Conservation (phyloP, 2,113 vertebrate species). For the Nymphicus hollandicus region DNA sequence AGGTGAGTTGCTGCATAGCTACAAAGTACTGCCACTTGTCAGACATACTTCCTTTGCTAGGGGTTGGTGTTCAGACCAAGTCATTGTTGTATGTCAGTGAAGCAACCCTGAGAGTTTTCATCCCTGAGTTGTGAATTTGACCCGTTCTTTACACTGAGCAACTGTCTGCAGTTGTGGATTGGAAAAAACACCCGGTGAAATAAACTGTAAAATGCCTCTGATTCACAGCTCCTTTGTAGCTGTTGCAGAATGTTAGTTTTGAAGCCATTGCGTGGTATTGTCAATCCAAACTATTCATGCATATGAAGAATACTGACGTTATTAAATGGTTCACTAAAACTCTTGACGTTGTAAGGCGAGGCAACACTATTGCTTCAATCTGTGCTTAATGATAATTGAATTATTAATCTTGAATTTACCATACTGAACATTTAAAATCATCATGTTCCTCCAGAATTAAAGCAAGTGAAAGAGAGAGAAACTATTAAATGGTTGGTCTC, state of each 20-base stretch:
- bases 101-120: not conserved
- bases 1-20: not conserved
- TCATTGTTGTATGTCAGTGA: not conserved
- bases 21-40: not conserved
- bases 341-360: constrained; percentile 19
- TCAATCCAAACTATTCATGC: not conserved
- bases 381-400: constrained; percentile 70
- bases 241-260: constrained; percentile 33
- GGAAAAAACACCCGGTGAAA: not conserved
- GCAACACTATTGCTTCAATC: constrained; percentile 58
- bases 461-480: constrained; percentile 48
- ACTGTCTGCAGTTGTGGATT: not conserved
- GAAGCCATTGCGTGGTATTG: constrained; percentile 11
- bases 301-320: constrained; percentile 33
- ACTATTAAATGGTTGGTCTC: constrained; percentile 63
- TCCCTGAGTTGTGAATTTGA: not conserved
- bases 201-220: not conserved
- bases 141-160: not conserved
- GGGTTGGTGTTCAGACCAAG: not conserved
- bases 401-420: constrained; percentile 63
- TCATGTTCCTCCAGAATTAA: constrained; percentile 51
- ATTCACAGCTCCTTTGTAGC: constrained; percentile 9
- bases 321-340: constrained; percentile 52
- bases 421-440: constrained; percentile 47
- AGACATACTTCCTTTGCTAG: not conserved